Base-by-base conservation (phyloP, 1,140 invertebrate genomes). In the Druon quercuslanigerum region DNA sequence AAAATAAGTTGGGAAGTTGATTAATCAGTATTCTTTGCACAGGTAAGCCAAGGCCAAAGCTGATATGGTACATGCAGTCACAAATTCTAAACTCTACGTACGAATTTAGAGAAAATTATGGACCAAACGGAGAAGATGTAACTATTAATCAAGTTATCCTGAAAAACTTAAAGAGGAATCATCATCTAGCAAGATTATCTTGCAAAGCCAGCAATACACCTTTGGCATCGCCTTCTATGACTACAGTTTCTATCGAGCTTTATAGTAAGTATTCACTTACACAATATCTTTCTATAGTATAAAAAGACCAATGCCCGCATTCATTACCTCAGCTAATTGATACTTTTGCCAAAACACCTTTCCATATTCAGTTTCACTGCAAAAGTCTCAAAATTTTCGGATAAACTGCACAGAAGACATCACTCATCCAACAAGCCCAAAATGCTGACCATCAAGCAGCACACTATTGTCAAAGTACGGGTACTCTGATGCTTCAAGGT, bases 181-280 rank as follows among this genome's bases (percentile, higher is more conserved):
- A 94, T 84, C 91, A 94, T 73, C 92, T 92, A 76, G 87, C 91
- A 25, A 89, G 91, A 80, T 89, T 94, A 72, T 91, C 92, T 19
- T 94, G 93, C 84, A 92, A 93, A 85, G 94, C 94, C 4, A 93
- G 91, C 83, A 95, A 95, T 84, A 94, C 93, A 51, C 92, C 93
- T 83, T 87, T 94, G 71, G 91, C 92, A 5, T 81, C 87, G 9
- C 93, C 94, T 8, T 86, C 91, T 9, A 91, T 89, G 51, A 92
- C 93, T 46, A 90, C 90, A 17, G 92, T 94, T 80, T 89, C 92
- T 75, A 91, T 95, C 50, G 93, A 94, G 81, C 90, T 95, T 73
- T 93, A 94, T 84, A 89, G 94, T 95, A 87, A 94, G 94, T 92
- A 71, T 46, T 54, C 51, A 4, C 60, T 70, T 6, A 40, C 33